Conservation (phyloP, 2,797 vertebrate species). For the Ptychadena robeensis region DNA sequence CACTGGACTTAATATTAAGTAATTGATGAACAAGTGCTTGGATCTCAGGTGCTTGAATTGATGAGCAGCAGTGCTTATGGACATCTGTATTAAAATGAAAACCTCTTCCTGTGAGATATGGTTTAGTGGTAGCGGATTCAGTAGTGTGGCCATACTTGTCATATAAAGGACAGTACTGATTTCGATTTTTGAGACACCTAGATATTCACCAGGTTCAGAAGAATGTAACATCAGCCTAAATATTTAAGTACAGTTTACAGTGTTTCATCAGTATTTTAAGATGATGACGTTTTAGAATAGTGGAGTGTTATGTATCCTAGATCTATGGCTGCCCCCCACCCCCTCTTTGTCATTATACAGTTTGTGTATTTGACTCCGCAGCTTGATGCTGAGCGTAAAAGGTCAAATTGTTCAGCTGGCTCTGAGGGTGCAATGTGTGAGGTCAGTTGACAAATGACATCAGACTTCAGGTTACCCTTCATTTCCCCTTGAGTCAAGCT, state of each 20-base stretch:
- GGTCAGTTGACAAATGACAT: neutral
- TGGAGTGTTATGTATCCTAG: neutral
- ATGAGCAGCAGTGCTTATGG: neutral
- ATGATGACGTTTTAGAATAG: neutral
- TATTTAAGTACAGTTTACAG: neutral
- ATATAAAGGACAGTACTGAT: too few species aligned
- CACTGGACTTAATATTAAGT: neutral
- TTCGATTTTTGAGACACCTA: neutral
- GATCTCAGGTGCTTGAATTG: neutral
- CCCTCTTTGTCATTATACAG: too few species aligned
- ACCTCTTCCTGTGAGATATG: too few species aligned
- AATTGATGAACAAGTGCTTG: neutral
- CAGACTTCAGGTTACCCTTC: neutral
- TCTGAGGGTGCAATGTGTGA: neutral
- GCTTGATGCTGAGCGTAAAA: too few species aligned
- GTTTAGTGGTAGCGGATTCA: too few species aligned
- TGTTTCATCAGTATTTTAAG: neutral
- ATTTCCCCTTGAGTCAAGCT: neutral
- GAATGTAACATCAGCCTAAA: neutral
- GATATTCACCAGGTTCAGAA: neutral
- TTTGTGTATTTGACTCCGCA: too few species aligned
- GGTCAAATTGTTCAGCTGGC: too few species aligned
- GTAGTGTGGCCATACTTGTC: too few species aligned
- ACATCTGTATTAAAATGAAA: neutral
- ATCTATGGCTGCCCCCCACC: too few species aligned